Percentiles rank a stretch among this genome's conserved stretches.
These are phyloP conservation scores for Theropithecus gelada DNA, from an alignment of 2,113 vertebrate genomes.

Conservation along the genomic window DNA sequence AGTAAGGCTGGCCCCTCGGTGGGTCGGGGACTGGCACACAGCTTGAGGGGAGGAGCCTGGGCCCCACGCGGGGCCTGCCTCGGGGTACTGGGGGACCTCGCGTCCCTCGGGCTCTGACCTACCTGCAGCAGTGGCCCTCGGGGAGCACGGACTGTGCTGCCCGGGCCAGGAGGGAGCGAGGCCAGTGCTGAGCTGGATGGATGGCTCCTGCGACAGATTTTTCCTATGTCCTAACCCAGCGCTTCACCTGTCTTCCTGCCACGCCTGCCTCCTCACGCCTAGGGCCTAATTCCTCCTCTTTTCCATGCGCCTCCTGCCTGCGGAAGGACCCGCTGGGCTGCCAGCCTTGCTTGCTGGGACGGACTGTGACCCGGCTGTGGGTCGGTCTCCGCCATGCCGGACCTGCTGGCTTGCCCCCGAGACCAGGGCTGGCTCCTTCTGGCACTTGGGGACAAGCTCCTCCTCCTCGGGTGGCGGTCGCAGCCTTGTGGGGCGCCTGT, in stretches of 20 bases:
- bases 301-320: neutral
- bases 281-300: neutral
- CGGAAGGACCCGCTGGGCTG: accelerated
- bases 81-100: constrained; percentile 33
- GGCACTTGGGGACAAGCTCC: neutral
- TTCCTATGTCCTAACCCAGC: accelerated
- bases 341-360: neutral
- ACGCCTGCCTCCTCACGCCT: accelerated
- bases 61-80: neutral
- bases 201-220: neutral
- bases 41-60: constrained; percentile 69
- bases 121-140: constrained; percentile 42
- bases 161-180: constrained; percentile 39
- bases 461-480: neutral
- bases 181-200: neutral
- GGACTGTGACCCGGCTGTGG: neutral
- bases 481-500: neutral
- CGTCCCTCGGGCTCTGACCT: constrained; percentile 34
- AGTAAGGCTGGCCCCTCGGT: constrained; percentile 90
- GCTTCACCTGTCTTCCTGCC: neutral
- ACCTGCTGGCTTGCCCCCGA: neutral
- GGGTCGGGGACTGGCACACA: constrained; percentile 79
- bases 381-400: neutral
- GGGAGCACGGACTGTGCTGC: neutral
- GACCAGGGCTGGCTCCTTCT: neutral